Evolutionary conservation across 2,797 vertebrate species (phyloP).

Genomic region (Lacerta agilis): DNA sequence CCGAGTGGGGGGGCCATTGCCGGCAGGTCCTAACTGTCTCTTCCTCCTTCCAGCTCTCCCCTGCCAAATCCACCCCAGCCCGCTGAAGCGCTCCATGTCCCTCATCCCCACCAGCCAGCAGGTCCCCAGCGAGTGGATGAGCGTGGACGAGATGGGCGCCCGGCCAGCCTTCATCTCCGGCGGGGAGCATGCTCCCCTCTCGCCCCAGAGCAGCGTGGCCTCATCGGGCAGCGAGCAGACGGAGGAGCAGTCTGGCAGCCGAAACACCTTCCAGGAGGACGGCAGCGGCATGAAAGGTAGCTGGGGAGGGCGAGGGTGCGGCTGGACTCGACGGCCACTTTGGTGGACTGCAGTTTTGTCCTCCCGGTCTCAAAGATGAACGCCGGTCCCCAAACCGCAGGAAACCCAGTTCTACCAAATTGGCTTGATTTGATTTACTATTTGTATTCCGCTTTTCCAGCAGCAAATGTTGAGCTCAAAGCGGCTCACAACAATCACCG

Average conservation of each 20-base stretch:
- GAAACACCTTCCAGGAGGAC: constrained; percentile 95
- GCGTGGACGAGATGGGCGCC: constrained; percentile 83
- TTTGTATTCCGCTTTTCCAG: too few species aligned
- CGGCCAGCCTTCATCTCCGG: constrained; percentile 79
- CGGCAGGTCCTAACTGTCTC: neutral
- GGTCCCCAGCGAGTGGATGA: constrained; percentile 87
- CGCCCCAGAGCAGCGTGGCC: constrained; percentile 95
- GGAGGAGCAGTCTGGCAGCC: constrained; percentile 86
- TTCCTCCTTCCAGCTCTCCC: constrained; percentile 78
- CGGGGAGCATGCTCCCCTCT: constrained; percentile 91
- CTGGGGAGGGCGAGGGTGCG: neutral
- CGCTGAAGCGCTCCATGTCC: constrained; percentile 90
- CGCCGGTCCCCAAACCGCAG: neutral
- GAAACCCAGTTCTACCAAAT: neutral
- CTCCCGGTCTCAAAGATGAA: too few species aligned
- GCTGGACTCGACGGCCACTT: neutral
- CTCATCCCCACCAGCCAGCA: constrained; percentile 86
- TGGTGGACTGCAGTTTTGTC: too few species aligned
- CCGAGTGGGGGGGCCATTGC: neutral
- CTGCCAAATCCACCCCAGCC: constrained; percentile 89
- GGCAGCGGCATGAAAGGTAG: constrained; percentile 97
- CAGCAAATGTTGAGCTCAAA: too few species aligned
- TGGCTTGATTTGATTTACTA: neutral
- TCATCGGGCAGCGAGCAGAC: constrained; percentile 96
- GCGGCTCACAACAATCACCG: too few species aligned